Evolutionary conservation across 1,140 invertebrate genomes (phyloP), one percentile per base, ranked within the genome.

Genomic region (Anagrus nilaparvatae): DNA sequence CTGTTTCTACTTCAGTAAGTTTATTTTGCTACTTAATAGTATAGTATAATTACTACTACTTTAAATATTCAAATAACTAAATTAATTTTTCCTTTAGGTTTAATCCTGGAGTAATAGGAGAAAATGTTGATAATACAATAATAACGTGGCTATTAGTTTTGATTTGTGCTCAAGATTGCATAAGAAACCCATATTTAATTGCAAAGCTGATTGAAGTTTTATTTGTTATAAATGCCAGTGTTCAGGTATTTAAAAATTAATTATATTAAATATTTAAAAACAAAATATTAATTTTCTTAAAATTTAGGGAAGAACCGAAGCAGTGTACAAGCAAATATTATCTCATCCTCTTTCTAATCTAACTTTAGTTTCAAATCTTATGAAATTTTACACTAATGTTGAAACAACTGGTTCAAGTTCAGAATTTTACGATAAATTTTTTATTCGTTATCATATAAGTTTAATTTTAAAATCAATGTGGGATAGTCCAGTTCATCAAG

Each of bases 341-440:
- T 77, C 82, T 29, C 88, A 97, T 65, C 82, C 82, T 25, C 76
- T 97, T 50, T 87, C 91, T 3, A 78, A 85, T 49, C 78, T 79
- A 9, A 70, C 79, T 43, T 65, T 98, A 25, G 85, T 91, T 0
- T 83, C 89, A 37, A 81, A 85, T 13, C 71, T 99, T 1, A 96
- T 97, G 89, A 93, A 92, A 66, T 98, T 98, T 67, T 99, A 98
- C 65, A 92, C 92, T 53, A 93, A 97, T 59, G 91, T 99, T 25
- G 96, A 99, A 70, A 90, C 90, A 3, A 97, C 93, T 9, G 95
- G 95, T 16, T 88, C 95, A 36, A 92, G 85, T 61, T 93, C 87
- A 28, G 95, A 98, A 65, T 99, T 98, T 69, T 99, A 97, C 60
- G 95, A 98, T 67, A 99, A 98, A 70, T 99, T 98, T 63, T 92